Evolutionary conservation across 2,888 invertebrate genomes (phyloP), one percentile per base, ranked within the genome.

Genomic region (Oxytorus armatus): DNA sequence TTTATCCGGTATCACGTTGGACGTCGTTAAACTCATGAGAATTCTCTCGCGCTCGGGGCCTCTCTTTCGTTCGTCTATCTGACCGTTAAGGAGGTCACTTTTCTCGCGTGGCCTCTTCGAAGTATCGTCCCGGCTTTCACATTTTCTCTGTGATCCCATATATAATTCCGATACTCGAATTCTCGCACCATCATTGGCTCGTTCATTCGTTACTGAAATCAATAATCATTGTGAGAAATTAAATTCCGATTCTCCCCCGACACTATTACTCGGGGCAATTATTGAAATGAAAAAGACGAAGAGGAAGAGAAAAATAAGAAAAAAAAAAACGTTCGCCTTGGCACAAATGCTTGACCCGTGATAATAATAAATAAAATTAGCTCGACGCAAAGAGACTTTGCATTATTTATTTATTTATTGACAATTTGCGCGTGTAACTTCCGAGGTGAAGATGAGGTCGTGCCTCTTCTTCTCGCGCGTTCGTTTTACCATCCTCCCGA

Each of bases 141-240:
- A 89, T 89, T 90, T 90, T 91, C 91, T 88, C 89, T 82, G 76
- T 68, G 83, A n/a, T 82, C 79, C 77, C 77, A 84, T 84, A 83
- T 70, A 29, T 16, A 2, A 23, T n/a, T n/a, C n/a, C n/a, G n/a
- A n/a, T n/a, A n/a, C n/a, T n/a, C 10, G 16, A 53, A 11, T 3
- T 66, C 14, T 14, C 21, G 10, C 8, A 18, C 14, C 14, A 11
- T 42, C 14, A 4, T 47, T 4, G 1, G 61, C 42, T 7, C 23
- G 23, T 11, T 23, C 11, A 10, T 11, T 63, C 29, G 72, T 47
- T 21, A 18, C 29, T 47, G 44, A 36, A 59, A 53, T 55, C 11
- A 23, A 72, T 16, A 42, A 23, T 63, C 11, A 25, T 16, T 14
- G 14, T 14, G 10, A 53, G 23, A 44, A 44, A 14, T 49, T 2